Conservation (phyloP, 2,113 vertebrate genomes). For the Cebidichthys violaceus region DNA sequence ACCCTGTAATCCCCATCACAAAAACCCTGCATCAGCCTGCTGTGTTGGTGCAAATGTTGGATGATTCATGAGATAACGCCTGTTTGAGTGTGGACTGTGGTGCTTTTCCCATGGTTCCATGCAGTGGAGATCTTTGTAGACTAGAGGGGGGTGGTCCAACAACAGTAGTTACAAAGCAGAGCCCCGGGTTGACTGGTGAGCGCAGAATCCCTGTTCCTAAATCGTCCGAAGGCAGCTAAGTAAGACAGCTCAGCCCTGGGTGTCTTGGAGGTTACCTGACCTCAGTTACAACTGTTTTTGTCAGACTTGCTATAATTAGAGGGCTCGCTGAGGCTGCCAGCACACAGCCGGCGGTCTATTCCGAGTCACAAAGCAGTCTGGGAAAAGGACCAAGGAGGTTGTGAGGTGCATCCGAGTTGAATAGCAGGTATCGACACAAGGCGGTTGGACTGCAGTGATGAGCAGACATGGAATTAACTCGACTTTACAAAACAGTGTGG, state of each 20-base stretch:
- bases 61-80: conserved; percentile 46
- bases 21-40: background rate
- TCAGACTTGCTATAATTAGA: conserved; percentile 49
- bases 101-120: conserved; percentile 8
- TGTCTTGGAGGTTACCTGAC: conserved; percentile 48
- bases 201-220: conserved; percentile 16
- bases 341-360: conserved; percentile 17
- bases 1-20: conserved; percentile 26
- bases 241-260: conserved; percentile 22
- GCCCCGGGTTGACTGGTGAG: conserved; percentile 5
- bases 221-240: conserved; percentile 19
- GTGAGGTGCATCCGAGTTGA: background rate
- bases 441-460: background rate
- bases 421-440: conserved; percentile 9
- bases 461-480: no score
- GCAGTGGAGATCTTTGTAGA: conserved; percentile 17
- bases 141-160: background rate
- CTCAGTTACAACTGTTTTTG: conserved; percentile 35
- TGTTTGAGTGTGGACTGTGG: conserved; percentile 12
- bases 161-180: background rate
- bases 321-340: conserved; percentile 8
- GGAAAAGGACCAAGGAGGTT: conserved; percentile 12
- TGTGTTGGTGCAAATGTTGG: conserved; percentile 37
- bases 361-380: conserved; percentile 34
- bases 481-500: no score